These are phyloP conservation scores for Sebastes hubbsi DNA, from an alignment of 2,797 vertebrate species.

Conservation along the genomic window DNA sequence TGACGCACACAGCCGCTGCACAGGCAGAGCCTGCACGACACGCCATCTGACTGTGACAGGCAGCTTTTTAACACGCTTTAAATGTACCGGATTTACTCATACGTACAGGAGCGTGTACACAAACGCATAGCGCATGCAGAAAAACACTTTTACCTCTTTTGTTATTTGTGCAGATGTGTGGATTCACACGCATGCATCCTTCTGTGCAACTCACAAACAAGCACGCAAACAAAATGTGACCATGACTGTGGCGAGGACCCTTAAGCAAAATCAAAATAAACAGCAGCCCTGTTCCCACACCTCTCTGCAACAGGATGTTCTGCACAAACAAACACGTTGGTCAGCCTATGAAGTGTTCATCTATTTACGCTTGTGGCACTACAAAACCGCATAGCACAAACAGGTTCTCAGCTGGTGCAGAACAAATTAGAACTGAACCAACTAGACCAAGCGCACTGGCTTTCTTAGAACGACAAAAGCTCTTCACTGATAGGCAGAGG, in stretches of 20 bases:
- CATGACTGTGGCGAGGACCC: constrained; percentile 48
- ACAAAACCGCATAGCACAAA: constrained; percentile 34
- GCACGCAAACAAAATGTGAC: constrained; percentile 26
- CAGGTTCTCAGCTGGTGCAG: constrained; percentile 52
- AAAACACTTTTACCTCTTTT: background rate
- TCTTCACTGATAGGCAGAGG: background rate
- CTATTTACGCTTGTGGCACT: constrained; percentile 49
- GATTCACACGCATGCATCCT: background rate
- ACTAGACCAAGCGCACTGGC: background rate
- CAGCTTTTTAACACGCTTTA: constrained; percentile 55
- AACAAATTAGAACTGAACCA: constrained; percentile 42
- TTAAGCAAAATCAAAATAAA: constrained; percentile 46
- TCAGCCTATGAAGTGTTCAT: constrained; percentile 37
- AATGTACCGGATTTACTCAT: constrained; percentile 33
- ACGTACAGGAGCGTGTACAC: background rate
- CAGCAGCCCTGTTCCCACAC: constrained; percentile 44
- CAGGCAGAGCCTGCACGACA: constrained; percentile 77
- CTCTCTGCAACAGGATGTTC: constrained; percentile 68
- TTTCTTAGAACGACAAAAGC: background rate
- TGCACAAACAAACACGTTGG: constrained; percentile 57
- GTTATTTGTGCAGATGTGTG: background rate
- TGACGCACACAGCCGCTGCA: constrained; percentile 83
- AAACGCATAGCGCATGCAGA: background rate
- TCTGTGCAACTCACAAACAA: background rate
- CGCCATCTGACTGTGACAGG: constrained; percentile 78